Conservation (phyloP, 2,113 vertebrate genomes). For the Centrocercus urophasianus region DNA sequence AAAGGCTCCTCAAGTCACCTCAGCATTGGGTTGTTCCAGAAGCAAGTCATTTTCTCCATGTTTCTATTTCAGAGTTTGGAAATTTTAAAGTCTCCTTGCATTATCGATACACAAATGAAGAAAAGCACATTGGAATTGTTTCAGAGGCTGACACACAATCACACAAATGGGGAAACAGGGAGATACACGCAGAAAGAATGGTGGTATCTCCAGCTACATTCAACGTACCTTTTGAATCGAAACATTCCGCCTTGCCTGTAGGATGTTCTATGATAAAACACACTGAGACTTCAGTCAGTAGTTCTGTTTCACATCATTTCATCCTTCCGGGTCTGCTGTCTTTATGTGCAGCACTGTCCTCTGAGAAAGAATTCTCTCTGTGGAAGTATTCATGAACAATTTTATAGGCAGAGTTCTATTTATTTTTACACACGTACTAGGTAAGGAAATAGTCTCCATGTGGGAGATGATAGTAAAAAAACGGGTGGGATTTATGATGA, state of each 20-base stretch:
- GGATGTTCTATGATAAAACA: background rate
- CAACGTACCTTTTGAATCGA: background rate
- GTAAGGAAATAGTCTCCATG: background rate
- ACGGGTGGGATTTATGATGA: background rate
- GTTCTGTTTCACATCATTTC: background rate
- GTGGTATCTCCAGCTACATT: background rate
- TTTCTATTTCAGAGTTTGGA: background rate
- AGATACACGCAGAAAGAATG: background rate
- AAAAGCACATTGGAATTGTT: background rate
- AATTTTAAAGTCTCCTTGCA: background rate
- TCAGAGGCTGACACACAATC: rapidly evolving
- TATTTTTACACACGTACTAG: background rate
- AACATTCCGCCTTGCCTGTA: background rate
- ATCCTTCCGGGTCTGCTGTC: no score
- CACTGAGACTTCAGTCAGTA: rapidly evolving
- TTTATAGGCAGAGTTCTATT: background rate
- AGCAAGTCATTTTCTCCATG: no score
- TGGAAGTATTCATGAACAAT: background rate
- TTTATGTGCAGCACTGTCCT: rapidly evolving
- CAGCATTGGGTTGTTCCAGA: background rate
- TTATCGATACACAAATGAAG: rapidly evolving
- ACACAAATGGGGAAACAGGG: rapidly evolving
- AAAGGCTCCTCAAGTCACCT: background rate
- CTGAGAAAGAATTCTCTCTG: rapidly evolving
- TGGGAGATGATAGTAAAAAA: background rate